phyloP scores from a whole-genome alignment of 2,888 invertebrate genomes.

The Ochropleura plecta region DNA sequence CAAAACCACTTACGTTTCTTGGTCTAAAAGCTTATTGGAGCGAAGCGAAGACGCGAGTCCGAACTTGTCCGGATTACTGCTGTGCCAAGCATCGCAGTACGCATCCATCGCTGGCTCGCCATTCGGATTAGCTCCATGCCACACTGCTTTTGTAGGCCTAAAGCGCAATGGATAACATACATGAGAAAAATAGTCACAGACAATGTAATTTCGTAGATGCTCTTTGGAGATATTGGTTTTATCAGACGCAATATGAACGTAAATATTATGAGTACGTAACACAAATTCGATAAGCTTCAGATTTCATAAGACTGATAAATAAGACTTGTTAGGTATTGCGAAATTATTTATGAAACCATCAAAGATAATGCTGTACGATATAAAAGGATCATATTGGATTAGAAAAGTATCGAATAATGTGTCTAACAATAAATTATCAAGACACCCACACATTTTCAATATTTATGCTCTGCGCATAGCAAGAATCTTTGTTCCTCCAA shows the following conservation, averaged over 20 bases:
- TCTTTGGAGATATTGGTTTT: conserved; percentile 61
- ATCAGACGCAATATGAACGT: conserved; percentile 51
- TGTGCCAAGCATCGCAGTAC: conserved; percentile 98
- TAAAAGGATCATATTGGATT: neutral
- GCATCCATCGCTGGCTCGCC: conserved; percentile 97
- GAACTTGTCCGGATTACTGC: conserved; percentile 93
- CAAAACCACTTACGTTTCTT: conserved; percentile 89
- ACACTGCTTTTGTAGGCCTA: conserved; percentile 98
- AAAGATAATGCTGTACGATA: conserved; percentile 31
- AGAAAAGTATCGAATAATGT: neutral
- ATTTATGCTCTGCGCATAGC: too few species aligned
- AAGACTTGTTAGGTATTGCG: conserved; percentile 32
- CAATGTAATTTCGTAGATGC: conserved; percentile 40
- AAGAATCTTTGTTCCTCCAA: too few species aligned
- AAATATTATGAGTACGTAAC: conserved; percentile 44
- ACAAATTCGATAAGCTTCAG: conserved; percentile 45
- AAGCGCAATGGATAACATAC: conserved; percentile 58
- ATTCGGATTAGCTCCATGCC: conserved; percentile 97
- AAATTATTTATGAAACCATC: conserved; percentile 38
- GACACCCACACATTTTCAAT: neutral
- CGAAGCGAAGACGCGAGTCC: conserved; percentile 96
- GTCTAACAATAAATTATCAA: neutral
- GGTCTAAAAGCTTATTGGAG: conserved; percentile 94
- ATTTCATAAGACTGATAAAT: conserved; percentile 35
- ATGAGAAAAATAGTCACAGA: conserved; percentile 37